Evolutionary conservation across 1,140 invertebrate genomes (phyloP).

Genomic region (Aethina tumida): DNA sequence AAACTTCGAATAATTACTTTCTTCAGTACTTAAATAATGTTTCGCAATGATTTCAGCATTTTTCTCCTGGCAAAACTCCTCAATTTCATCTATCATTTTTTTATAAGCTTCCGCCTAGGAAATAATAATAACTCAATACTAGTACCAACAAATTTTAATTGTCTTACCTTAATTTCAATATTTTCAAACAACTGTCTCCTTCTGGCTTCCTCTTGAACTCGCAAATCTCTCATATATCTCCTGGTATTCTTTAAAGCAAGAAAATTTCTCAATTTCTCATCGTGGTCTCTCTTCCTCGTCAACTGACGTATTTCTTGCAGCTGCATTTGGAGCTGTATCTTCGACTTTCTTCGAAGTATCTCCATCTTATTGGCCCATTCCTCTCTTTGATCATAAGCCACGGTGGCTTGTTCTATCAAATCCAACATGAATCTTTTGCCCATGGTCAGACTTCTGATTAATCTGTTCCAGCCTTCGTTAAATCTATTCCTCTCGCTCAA

Average conservation of each 20-base stretch:
- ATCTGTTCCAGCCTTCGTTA: conserved; percentile 45
- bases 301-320: conserved; percentile 72
- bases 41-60: conserved; percentile 62
- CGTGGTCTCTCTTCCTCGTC: conserved; percentile 71
- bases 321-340: not conserved
- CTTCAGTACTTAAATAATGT: conserved; percentile 75
- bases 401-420: conserved; percentile 75
- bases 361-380: conserved; percentile 75
- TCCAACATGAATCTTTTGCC: conserved; percentile 71
- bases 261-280: conserved; percentile 74
- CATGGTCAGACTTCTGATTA: conserved; percentile 60
- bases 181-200: conserved; percentile 61
- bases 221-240: conserved; percentile 61
- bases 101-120: not conserved
- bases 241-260: conserved; percentile 74
- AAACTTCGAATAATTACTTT: conserved; percentile 85
- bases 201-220: conserved; percentile 57
- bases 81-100: not conserved
- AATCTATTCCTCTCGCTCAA: conserved; percentile 53
- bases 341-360: conserved; percentile 43
- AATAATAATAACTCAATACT: conserved; percentile 6
- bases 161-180: conserved; percentile 40
- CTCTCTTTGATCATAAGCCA: conserved; percentile 78
- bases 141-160: conserved; percentile 3
- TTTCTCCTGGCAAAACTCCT: conserved; percentile 53